Evolutionary conservation across 2,113 vertebrate species (phyloP).

Genomic region (Ptilorrhoa leucosticta): DNA sequence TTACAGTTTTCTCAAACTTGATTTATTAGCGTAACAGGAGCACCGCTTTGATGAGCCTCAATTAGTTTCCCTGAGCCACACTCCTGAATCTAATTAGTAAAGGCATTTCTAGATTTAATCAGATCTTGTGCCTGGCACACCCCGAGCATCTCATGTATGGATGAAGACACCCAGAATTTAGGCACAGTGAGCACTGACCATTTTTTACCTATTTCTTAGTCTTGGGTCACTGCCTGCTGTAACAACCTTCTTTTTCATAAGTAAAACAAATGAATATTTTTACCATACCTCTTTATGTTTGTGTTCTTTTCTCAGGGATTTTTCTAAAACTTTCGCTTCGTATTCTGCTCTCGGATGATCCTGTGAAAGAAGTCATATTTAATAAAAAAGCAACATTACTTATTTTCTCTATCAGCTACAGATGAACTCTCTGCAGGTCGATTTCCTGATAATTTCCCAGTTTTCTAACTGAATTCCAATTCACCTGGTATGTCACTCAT

Average conservation of each 20-base stretch:
- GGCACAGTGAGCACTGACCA: neutral
- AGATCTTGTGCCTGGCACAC: neutral
- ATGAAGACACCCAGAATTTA: neutral
- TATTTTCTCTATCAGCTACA: neutral
- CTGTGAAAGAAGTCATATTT: slow-evolving; percentile 50
- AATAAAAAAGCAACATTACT: neutral
- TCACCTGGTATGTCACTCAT: neutral
- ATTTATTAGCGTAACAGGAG: neutral
- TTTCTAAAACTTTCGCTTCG: slow-evolving; percentile 86
- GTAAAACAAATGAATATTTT: neutral
- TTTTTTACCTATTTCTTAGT: neutral
- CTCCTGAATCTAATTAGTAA: neutral
- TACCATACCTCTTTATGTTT: slow-evolving; percentile 78
- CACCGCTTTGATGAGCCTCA: neutral
- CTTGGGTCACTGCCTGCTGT: neutral
- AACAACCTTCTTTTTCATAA: neutral
- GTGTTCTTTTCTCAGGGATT: slow-evolving; percentile 78
- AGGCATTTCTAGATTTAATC: neutral
- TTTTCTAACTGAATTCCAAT: neutral
- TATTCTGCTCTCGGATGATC: slow-evolving; percentile 92
- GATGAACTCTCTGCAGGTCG: neutral
- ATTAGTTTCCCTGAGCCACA: neutral
- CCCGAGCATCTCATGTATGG: accelerated
- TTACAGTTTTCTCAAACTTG: neutral
- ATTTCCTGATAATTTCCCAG: neutral